A percentile compares a stretch with the other conserved stretches of the same genome.
Conservation (phyloP, 2,888 invertebrate genomes). For the Lepidochrysops patricia region DNA sequence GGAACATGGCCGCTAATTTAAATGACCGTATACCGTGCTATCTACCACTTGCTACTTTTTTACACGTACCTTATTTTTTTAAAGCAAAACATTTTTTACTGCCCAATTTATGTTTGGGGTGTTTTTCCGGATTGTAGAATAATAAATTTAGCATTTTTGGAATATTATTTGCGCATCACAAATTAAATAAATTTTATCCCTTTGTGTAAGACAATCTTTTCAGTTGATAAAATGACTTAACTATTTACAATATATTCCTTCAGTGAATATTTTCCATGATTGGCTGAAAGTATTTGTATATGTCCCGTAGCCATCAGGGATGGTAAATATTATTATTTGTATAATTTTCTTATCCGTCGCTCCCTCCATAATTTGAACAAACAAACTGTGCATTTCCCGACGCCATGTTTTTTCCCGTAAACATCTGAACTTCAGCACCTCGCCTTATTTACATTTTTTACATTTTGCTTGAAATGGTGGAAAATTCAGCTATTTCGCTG, state of each 20-base stretch:
- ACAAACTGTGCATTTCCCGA: conserved; percentile 2
- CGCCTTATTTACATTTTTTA: background rate
- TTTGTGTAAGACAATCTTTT: no score
- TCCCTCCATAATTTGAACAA: conserved; percentile 2
- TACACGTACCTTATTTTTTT: conserved; percentile 3
- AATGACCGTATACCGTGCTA: conserved; percentile 11
- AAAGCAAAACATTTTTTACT: background rate
- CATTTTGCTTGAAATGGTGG: background rate
- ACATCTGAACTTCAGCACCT: background rate
- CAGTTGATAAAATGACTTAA: background rate
- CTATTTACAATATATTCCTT: background rate
- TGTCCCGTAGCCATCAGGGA: background rate
- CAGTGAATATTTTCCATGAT: background rate
- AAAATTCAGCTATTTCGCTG: background rate
- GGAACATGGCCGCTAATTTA: conserved; percentile 11
- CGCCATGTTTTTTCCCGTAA: background rate
- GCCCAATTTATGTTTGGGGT: background rate
- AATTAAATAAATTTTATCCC: background rate
- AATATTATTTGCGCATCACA: background rate
- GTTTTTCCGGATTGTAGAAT: background rate
- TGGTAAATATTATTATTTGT: background rate
- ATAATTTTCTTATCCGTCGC: conserved; percentile 3
- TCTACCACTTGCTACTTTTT: conserved; percentile 6
- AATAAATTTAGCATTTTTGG: background rate
- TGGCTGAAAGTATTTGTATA: background rate